Conservation (phyloP, 2,797 vertebrate genomes). For the Amazonetta brasiliensis region DNA sequence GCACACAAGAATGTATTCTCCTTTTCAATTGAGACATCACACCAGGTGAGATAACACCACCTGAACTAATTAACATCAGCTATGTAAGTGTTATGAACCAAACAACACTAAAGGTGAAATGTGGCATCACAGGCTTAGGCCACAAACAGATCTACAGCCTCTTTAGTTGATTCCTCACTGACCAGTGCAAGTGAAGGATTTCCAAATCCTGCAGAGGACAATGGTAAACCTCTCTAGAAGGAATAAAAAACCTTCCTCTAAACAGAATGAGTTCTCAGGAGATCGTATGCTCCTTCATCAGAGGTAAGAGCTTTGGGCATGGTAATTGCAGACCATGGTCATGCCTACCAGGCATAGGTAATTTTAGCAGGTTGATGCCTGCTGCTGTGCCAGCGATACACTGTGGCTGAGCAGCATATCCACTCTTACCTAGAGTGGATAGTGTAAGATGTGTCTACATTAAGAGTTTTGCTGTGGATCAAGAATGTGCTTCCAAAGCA, state of each 20-base stretch:
- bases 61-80: not conserved
- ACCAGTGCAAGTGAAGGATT: not conserved
- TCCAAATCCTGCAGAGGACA: not conserved
- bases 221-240: not conserved
- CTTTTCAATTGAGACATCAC: not conserved
- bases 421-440: not conserved
- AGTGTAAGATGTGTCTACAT: not conserved
- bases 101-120: not conserved
- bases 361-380: not conserved
- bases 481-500: not conserved
- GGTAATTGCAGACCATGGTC: not conserved
- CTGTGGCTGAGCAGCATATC: not conserved
- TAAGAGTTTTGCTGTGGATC: not conserved
- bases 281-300: accelerated
- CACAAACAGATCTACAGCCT: not conserved
- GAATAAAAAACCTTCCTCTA: not conserved
- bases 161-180: not conserved
- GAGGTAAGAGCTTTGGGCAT: not conserved
- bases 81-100: not conserved
- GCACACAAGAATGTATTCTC: not conserved
- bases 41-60: not conserved
- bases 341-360: too few relatives aligned
- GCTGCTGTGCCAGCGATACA: not conserved
- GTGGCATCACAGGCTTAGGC: not conserved
- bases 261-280: not conserved